Base-by-base conservation (phyloP, 23 tunicate genomes). In the Trididemnum nubilum region DNA sequence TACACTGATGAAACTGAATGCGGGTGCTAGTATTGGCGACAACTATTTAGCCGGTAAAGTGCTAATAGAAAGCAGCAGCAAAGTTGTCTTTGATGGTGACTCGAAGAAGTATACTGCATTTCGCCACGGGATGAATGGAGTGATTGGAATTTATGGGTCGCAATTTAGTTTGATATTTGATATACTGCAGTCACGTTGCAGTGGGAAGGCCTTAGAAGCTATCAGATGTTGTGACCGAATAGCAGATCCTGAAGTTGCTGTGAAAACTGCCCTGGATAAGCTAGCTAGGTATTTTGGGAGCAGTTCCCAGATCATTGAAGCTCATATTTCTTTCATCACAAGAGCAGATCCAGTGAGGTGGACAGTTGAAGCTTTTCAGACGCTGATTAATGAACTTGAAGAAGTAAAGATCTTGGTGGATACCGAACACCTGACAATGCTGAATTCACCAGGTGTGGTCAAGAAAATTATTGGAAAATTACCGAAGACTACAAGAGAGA, bases 221-320 rank as follows among this genome's bases (percentile, higher is more conserved):
- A 61, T 61, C 15, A 61, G 67, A 61, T 21, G 67, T 61, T 61
- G 37, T 69, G 74, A 69, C n/a, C 29, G 74, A 25, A 69, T 69
- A 15, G 26, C n/a, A 29, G 74, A 69, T 32, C 38, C 74, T 34
- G 22, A 69, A 69, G 26, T 25, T 61, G 27, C 29, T n/a, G n/a
- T n/a, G 29, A 15, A 12, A 25, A 61, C 25, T 61, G 67, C 67
- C 15, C 67, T 61, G 15, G 67, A 61, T 61, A 12, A 61, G 26
- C 29, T 61, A 26, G 29, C 21, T 4, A 61, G 67, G 26, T 61
- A 4, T 22, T 22, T 61, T 4, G 67, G 54, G 9, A 44, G 54
- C 15, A 44, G 54, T 44, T 44, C 54, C 15, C 54, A 7, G 9
- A 44, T 61, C 29, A 26, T 61, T 61, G 67, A 15, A 61, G 21